Base-by-base conservation (phyloP, 2,888 invertebrate genomes). In the Cheilosia impressa region DNA sequence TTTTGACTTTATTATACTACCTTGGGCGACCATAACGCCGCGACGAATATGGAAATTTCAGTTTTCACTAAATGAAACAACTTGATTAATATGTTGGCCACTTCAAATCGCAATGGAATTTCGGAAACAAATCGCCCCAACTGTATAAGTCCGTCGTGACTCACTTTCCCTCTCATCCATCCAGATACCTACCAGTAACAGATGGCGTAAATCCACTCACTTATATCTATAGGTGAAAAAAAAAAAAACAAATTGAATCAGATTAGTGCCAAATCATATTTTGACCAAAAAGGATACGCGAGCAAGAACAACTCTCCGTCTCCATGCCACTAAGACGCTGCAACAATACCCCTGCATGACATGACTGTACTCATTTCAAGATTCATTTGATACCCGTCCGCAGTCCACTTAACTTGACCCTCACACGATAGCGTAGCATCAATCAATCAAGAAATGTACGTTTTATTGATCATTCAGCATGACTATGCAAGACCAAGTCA, bases 361-460 rank as follows among this genome's bases (percentile, higher is more conserved):
- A 69, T 47, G 75, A 53, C 58, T 41, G 38, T 47, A 19, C 3
- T 17, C 3, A 47, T 73, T 79, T 79, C 75, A 73, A 75, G 52
- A 60, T 73, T 31, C 73, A 58, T 47, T 66, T 58, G 43, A 65
- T 76, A 13, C 31, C 43, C 52, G 34, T 73, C 52, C 17, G 17
- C 53, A 65, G 50, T 71, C 69, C 80, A 84, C 80, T 84, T 75
- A 84, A 55, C 80, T 76, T 84, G 84, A 80, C 84, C 84, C 80
- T 75, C 63, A 60, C 68, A 75, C 43, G 43, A 27, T 52, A 24
- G 19, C 62, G 50, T 52, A 60, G 57, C 80, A 84, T 80, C 84
- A 75, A 84, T 84, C 84, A 84, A 80, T 80, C 75, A 84, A 38
- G 50, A 47, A 62, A 27, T 57, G 31, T 68, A 10, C 58, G 15